Evolutionary conservation across 1,140 invertebrate genomes (phyloP).

Genomic region (Tetragonula clypearis): DNA sequence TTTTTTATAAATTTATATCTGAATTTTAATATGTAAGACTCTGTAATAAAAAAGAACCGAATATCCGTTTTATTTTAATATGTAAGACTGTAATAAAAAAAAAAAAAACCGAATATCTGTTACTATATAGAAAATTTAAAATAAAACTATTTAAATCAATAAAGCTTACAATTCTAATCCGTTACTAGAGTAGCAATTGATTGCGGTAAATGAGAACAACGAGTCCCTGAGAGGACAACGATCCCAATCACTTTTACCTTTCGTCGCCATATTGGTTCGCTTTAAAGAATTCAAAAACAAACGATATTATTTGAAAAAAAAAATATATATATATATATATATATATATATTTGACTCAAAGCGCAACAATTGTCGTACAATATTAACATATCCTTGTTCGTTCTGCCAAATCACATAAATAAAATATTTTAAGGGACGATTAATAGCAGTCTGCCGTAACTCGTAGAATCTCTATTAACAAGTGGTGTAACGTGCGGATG

Average conservation of each 20-base stretch:
- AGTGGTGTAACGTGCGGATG: slow-evolving; percentile 43
- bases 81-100: too few species aligned
- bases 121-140: not conserved
- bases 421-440: not conserved
- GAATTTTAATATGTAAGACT: not conserved
- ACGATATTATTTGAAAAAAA: not conserved
- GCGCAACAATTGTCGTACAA: too few species aligned
- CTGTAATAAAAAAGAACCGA: not conserved
- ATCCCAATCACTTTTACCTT: slow-evolving; percentile 54
- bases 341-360: not conserved
- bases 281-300: slow-evolving; percentile 37
- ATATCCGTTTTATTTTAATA: not conserved
- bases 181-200: not conserved
- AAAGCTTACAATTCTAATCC: slow-evolving; percentile 18
- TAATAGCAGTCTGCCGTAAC: not conserved
- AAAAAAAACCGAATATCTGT: too few species aligned
- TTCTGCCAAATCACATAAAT: not conserved
- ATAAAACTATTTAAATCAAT: slow-evolving; percentile 14
- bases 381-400: not conserved
- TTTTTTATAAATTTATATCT: slow-evolving; percentile 10
- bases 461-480: not conserved
- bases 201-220: slow-evolving; percentile 17
- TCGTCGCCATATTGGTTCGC: slow-evolving; percentile 54
- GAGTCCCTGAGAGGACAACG: slow-evolving; percentile 23
- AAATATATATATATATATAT: too few species aligned